Conservation (phyloP, 2,888 invertebrate species). For the Protophormia terraenovae region DNA sequence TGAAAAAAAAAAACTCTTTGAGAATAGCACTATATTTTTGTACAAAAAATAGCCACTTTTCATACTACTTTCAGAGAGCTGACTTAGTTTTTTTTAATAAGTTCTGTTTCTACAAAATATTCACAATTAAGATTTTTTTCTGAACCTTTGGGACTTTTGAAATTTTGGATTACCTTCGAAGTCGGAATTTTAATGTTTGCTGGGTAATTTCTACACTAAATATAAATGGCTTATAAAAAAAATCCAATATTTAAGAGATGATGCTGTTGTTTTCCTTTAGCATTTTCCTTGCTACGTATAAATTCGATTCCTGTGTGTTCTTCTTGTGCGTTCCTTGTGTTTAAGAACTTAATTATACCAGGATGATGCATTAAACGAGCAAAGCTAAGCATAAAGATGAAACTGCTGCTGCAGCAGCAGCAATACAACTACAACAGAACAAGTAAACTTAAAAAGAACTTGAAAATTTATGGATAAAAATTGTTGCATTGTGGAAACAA, state of each 20-base stretch:
- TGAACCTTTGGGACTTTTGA: too few species aligned
- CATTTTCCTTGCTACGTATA: neutral
- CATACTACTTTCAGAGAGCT: too few species aligned
- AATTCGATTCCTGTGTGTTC: neutral
- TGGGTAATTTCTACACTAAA: neutral
- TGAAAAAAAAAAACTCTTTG: too few species aligned
- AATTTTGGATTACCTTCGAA: too few species aligned
- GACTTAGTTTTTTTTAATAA: too few species aligned
- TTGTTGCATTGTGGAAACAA: conserved; percentile 41
- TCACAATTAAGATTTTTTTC: too few species aligned
- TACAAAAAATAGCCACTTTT: too few species aligned
- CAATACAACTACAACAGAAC: neutral
- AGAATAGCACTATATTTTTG: too few species aligned
- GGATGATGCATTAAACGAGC: conserved; percentile 63
- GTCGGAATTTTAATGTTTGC: neutral
- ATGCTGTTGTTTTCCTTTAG: neutral
- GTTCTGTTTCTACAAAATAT: too few species aligned
- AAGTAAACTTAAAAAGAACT: conserved; percentile 32
- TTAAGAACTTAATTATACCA: conserved; percentile 66
- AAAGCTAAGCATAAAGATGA: conserved; percentile 51
- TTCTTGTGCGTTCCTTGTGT: conserved; percentile 25
- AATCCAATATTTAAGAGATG: conserved; percentile 11
- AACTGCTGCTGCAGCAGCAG: conserved; percentile 27
- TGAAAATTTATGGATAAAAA: conserved; percentile 64
- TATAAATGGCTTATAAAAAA: neutral